Percentiles rank a stretch among this genome's conserved stretches.
These are phyloP conservation scores for Tanytarsus gracilentus DNA, from an alignment of 2,888 invertebrate genomes.

Conservation along the genomic window DNA sequence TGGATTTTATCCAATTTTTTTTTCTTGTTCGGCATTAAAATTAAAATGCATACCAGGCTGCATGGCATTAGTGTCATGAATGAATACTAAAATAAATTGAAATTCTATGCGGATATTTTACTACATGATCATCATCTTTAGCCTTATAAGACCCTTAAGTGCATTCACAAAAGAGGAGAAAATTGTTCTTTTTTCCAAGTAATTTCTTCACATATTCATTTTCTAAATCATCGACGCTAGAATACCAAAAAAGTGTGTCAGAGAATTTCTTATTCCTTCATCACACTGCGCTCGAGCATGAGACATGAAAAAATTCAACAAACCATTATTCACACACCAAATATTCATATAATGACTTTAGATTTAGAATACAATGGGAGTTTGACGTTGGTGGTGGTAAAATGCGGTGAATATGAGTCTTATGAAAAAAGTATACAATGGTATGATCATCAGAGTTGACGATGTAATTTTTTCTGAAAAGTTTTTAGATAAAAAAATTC, in stretches of 20 bases:
- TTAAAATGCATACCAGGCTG: not conserved
- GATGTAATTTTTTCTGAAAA: not conserved
- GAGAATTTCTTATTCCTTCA: not conserved
- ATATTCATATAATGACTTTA: not conserved
- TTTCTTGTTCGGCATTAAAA: not conserved
- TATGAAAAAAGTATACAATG: too few relatives aligned
- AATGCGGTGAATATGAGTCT: not conserved
- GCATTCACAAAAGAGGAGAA: not conserved
- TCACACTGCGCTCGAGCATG: not conserved
- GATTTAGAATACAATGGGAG: slow-evolving; percentile 8
- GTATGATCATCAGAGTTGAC: too few relatives aligned
- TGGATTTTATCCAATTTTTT: not conserved
- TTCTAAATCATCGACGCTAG: slow-evolving; percentile 21
- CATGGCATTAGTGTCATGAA: not conserved
- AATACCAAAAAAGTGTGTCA: slow-evolving; percentile 24
- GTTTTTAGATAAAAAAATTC: not conserved
- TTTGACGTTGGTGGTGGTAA: not conserved
- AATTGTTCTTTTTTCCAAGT: not conserved
- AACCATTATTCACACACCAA: slow-evolving; percentile 17
- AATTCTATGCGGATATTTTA: not conserved
- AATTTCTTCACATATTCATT: slow-evolving; percentile 7
- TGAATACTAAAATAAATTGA: not conserved
- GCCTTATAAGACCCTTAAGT: too few relatives aligned
- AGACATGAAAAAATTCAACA: not conserved
- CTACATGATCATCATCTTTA: not conserved